These are phyloP conservation scores for Elysia crispata DNA, from an alignment of 2,888 invertebrate species.

Conservation along the genomic window DNA sequence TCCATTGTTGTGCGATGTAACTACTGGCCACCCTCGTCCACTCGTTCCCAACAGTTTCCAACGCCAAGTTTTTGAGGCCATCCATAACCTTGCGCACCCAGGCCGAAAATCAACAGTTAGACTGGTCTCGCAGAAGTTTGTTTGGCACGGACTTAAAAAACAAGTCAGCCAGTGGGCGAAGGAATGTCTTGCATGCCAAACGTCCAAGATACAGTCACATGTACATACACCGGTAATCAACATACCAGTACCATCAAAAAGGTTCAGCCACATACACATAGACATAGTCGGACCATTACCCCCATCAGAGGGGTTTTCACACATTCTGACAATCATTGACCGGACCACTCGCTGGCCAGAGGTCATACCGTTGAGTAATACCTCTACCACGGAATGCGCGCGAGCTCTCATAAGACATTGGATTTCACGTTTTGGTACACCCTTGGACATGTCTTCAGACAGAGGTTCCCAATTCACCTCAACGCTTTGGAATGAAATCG, in stretches of 20 bases:
- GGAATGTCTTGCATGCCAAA: not conserved
- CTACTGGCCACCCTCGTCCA: not conserved
- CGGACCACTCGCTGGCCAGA: not conserved
- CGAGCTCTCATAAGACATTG: not conserved
- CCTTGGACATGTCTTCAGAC: not conserved
- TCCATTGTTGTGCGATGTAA: not conserved
- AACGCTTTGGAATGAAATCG: slow-evolving; percentile 23
- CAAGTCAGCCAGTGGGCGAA: slow-evolving; percentile 2
- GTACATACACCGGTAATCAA: not conserved
- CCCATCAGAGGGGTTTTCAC: not conserved
- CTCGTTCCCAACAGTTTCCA: not conserved
- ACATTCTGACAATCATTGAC: slow-evolving; percentile 4
- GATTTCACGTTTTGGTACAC: slow-evolving; percentile 10
- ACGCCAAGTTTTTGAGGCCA: not conserved
- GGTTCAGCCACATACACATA: not conserved
- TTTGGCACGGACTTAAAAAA: slow-evolving; percentile 7
- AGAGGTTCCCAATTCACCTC: slow-evolving; percentile 5
- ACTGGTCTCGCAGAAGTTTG: not conserved
- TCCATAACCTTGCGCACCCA: slow-evolving; percentile 11
- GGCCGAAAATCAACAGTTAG: slow-evolving; percentile 6
- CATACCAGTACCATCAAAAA: not conserved
- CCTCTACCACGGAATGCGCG: not conserved
- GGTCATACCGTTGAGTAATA: not conserved
- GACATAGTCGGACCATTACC: not conserved
- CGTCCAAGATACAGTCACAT: not conserved